Evolutionary conservation across 2,797 vertebrate species (phyloP).

Genomic region (Pampus argenteus): DNA sequence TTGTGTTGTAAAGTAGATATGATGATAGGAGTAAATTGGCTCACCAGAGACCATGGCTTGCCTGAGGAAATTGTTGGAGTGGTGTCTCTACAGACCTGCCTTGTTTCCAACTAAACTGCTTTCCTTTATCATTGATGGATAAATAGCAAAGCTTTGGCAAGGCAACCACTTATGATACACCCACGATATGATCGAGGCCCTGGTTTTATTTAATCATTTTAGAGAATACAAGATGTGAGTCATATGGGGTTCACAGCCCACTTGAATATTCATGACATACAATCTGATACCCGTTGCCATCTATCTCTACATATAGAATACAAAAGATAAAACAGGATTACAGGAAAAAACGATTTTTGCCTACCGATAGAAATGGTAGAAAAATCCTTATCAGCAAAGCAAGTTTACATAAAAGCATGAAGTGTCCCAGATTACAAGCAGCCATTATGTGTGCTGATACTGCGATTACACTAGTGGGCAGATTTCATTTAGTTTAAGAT

Average conservation of each 20-base stretch:
- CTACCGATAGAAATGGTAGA: slow-evolving; percentile 10
- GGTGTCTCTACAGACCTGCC: slow-evolving; percentile 4
- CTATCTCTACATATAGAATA: slow-evolving; percentile 31
- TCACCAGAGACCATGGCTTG: slow-evolving; percentile 1
- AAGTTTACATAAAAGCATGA: slow-evolving; percentile 25
- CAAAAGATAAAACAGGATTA: slow-evolving; percentile 43
- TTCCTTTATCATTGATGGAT: slow-evolving; percentile 3
- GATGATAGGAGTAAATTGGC: neutral
- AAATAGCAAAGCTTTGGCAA: slow-evolving; percentile 4
- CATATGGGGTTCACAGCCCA: slow-evolving; percentile 7
- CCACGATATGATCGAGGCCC: neutral
- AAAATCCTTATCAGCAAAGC: slow-evolving; percentile 33
- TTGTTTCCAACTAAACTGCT: slow-evolving; percentile 6
- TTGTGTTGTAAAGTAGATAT: neutral
- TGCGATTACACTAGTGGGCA: slow-evolving; percentile 2
- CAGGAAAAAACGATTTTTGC: slow-evolving; percentile 8
- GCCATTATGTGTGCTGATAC: slow-evolving; percentile 9
- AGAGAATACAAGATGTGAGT: slow-evolving; percentile 5
- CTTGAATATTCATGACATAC: slow-evolving; percentile 26
- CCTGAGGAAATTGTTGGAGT: slow-evolving; percentile 34
- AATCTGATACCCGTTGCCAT: slow-evolving; percentile 17
- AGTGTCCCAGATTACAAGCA: slow-evolving; percentile 7
- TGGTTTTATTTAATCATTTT: slow-evolving; percentile 23
- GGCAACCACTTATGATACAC: neutral
- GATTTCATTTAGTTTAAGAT: slow-evolving; percentile 36